Evolutionary conservation across 2,888 invertebrate genomes (phyloP).

Genomic region (Brenthis hecate): DNA sequence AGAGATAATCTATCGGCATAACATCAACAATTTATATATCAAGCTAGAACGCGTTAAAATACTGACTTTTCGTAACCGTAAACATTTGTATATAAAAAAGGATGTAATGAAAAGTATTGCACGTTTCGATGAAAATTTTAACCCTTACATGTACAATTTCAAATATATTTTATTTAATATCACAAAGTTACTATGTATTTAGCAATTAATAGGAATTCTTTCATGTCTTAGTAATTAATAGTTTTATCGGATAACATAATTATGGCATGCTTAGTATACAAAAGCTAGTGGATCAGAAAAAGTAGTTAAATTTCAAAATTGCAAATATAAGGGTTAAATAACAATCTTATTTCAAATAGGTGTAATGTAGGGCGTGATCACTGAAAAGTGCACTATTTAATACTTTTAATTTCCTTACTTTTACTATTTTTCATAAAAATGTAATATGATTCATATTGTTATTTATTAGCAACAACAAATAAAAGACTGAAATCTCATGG

Average conservation of each 20-base stretch:
- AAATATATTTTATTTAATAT: slow-evolving; percentile 6
- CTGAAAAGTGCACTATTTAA: background rate
- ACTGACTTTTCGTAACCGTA: slow-evolving; percentile 37
- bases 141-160: slow-evolving; percentile 7
- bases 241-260: background rate
- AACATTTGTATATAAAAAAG: slow-evolving; percentile 29
- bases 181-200: slow-evolving; percentile 10
- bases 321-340: slow-evolving; percentile 18
- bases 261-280: too few species aligned
- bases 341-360: slow-evolving; percentile 17
- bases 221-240: background rate
- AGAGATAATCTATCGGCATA: slow-evolving; percentile 39
- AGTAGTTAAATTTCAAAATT: background rate
- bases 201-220: slow-evolving; percentile 5
- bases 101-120: slow-evolving; percentile 29
- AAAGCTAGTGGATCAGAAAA: too few species aligned
- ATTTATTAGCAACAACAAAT: background rate
- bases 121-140: slow-evolving; percentile 14
- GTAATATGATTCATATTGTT: slow-evolving; percentile 2
- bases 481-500: background rate
- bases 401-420: background rate
- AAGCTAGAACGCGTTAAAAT: slow-evolving; percentile 41
- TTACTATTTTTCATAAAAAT: background rate
- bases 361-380: background rate
- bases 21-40: slow-evolving; percentile 39